phyloP scores from a whole-genome alignment of 92 coral and sea anemone species.

The Parazoanthus darwini region DNA sequence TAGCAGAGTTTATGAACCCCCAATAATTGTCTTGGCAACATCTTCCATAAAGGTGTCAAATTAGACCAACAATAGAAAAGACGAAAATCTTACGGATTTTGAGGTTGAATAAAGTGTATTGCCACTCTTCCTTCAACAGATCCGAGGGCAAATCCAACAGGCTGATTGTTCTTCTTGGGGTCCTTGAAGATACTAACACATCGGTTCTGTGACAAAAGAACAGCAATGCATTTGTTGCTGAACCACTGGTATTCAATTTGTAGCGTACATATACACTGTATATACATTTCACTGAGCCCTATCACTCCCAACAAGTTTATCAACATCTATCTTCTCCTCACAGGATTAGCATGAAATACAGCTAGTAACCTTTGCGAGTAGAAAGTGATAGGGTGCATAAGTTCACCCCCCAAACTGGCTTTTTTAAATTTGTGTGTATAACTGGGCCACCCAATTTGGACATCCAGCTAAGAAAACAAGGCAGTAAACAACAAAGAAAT shows the following conservation, averaged over 20 bases:
- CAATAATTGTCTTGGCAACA: background rate
- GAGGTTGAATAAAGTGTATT: constrained; percentile 90
- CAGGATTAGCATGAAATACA: no score
- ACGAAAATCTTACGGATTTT: constrained; percentile 79
- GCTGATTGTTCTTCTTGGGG: constrained; percentile 85
- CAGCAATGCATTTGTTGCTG: background rate
- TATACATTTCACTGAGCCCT: background rate
- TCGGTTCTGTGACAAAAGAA: constrained; percentile 69
- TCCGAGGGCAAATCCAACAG: constrained; percentile 97
- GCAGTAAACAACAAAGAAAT: no score
- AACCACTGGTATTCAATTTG: background rate
- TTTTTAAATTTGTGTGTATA: no score
- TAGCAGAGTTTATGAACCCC: background rate
- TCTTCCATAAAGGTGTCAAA: background rate
- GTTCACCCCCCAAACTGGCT: no score
- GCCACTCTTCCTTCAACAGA: constrained; percentile 99
- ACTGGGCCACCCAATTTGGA: no score
- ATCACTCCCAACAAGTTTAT: no score
- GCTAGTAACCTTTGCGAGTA: no score
- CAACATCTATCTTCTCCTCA: background rate
- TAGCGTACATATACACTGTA: background rate
- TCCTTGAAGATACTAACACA: constrained; percentile 97
- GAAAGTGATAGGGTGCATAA: no score
- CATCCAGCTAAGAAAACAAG: no score
- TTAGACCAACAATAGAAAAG: no score